Conservation (phyloP, 2,113 vertebrate genomes). For the Craseonycteris thonglongyai region DNA sequence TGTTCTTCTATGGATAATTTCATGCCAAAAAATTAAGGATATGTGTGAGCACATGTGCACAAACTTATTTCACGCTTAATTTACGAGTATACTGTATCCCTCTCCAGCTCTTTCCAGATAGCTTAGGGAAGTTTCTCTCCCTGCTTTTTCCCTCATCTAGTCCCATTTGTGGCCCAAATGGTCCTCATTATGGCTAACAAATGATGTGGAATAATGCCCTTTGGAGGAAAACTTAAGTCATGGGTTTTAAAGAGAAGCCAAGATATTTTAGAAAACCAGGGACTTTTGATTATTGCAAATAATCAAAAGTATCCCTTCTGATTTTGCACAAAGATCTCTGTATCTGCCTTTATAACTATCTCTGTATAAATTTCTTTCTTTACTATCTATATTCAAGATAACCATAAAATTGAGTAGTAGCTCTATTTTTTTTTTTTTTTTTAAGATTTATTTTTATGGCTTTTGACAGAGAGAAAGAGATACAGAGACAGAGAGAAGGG, state of each 20-base stretch:
- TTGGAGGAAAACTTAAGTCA: not conserved
- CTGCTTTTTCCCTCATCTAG: not conserved
- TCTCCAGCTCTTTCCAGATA: not conserved
- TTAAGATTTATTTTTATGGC: no score
- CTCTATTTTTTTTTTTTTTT: not conserved
- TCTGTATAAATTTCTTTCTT: not conserved
- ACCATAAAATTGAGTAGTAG: not conserved
- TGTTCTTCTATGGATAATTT: not conserved
- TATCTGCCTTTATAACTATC: not conserved
- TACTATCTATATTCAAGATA: not conserved
- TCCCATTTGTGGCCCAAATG: not conserved
- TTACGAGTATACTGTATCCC: not conserved
- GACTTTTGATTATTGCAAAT: not conserved
- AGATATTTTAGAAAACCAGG: not conserved
- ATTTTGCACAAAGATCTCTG: not conserved
- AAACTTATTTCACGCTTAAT: not conserved
- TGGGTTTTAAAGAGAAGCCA: not conserved
- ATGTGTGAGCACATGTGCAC: not conserved
- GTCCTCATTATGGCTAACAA: not conserved
- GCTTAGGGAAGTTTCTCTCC: not conserved
- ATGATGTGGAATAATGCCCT: not conserved
- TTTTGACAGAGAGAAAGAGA: no score
- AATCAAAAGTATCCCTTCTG: not conserved
- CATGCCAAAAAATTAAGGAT: not conserved
- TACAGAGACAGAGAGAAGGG: no score